Conservation (phyloP, 2,797 vertebrate genomes). For the Uromys caudimaculatus region DNA sequence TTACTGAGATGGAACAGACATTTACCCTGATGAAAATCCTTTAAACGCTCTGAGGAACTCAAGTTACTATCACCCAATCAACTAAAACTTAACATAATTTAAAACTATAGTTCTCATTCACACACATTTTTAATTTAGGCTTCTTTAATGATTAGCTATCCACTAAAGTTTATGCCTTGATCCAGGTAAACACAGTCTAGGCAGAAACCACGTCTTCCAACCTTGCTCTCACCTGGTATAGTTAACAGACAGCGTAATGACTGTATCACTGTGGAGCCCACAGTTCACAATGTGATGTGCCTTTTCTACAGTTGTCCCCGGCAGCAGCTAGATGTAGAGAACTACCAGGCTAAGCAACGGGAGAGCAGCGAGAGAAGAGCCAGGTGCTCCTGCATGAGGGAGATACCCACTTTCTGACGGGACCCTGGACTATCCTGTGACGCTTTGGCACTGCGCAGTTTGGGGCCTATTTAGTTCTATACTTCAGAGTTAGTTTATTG, state of each 20-base stretch:
- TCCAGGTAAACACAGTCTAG: not conserved
- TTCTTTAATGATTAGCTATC: constrained; percentile 20
- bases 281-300: not conserved
- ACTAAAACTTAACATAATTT: not conserved
- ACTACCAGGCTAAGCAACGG: not conserved
- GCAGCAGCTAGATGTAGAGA: not conserved
- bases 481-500: constrained; percentile 34
- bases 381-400: not conserved
- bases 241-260: not conserved
- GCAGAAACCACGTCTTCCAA: constrained; percentile 37
- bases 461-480: not conserved
- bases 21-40: constrained; percentile 20
- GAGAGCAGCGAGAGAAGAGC: not conserved
- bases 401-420: not conserved
- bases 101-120: constrained; percentile 13
- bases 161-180: not conserved
- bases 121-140: not conserved
- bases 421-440: not conserved
- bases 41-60: constrained; percentile 37
- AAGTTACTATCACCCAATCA: not conserved
- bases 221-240: not conserved
- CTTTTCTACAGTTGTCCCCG: not conserved
- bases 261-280: not conserved
- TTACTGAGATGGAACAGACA: not conserved
- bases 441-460: constrained; percentile 16